Conservation (phyloP, 2,888 invertebrate species). For the Rapana venosa region DNA sequence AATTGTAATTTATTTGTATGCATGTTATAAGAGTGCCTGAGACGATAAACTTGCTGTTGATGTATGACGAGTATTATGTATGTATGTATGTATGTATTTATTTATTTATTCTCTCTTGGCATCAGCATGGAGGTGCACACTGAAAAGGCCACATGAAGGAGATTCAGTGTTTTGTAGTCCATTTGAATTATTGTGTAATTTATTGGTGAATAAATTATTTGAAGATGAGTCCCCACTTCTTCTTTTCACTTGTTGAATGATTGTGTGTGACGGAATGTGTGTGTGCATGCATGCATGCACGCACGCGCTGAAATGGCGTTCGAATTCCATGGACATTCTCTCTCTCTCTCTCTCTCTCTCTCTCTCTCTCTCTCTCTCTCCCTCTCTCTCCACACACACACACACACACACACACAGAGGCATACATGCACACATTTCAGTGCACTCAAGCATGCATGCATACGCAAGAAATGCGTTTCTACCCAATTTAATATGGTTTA, state of each 20-base stretch:
- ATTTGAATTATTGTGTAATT: slow-evolving; percentile 34
- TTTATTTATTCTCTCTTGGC: not conserved
- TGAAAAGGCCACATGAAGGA: slow-evolving; percentile 22
- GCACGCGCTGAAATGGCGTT: not conserved
- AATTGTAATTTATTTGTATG: slow-evolving; percentile 29
- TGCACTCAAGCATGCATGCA: not conserved
- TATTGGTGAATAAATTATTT: slow-evolving; percentile 43
- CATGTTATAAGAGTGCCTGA: not conserved
- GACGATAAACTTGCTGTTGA: not conserved
- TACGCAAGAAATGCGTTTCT: not conserved
- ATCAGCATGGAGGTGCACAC: slow-evolving; percentile 6
- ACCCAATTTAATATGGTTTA: not conserved
- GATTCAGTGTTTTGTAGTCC: slow-evolving; percentile 38
- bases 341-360: slow-evolving; percentile 9
- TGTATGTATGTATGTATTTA: not conserved
- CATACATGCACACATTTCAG: not conserved
- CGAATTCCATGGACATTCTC: not conserved
- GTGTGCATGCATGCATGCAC: not conserved
- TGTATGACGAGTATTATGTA: not conserved
- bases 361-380: not conserved
- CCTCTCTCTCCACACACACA: not conserved
- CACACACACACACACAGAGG: not conserved
- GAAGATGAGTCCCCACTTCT: not conserved
- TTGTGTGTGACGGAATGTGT: not conserved
- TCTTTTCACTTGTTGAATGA: not conserved